Conservation (phyloP, 1,140 invertebrate species). For the Protaetia brevitarsis region DNA sequence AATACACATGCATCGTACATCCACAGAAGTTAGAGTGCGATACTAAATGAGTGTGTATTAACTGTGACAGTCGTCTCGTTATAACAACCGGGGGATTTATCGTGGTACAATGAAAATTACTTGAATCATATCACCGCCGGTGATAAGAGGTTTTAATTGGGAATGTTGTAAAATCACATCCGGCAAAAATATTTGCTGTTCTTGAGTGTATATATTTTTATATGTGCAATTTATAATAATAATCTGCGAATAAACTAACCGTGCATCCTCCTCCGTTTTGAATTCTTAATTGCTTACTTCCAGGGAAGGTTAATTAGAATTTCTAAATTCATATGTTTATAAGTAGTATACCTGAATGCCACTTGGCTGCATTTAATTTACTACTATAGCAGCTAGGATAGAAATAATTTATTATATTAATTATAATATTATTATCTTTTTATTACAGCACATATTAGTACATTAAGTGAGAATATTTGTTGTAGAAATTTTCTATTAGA, state of each 20-base stretch:
- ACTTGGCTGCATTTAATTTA: too few species aligned
- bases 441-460: too few species aligned
- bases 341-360: neutral
- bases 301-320: neutral
- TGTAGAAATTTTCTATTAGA: too few species aligned
- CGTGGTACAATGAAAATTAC: conserved; percentile 3
- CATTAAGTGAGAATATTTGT: too few species aligned
- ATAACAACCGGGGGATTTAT: conserved; percentile 1
- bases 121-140: neutral
- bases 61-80: neutral
- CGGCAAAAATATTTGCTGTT: neutral
- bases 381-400: too few species aligned
- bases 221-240: too few species aligned
- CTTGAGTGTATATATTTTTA: neutral
- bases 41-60: too few species aligned
- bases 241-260: neutral
- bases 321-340: neutral
- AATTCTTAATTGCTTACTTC: neutral
- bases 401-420: too few species aligned
- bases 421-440: too few species aligned
- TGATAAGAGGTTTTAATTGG: conserved; percentile 13
- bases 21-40: too few species aligned
- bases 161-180: conserved; percentile 15
- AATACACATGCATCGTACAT: too few species aligned
- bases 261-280: neutral